Evolutionary conservation across 2,797 vertebrate species (phyloP), one percentile per base, ranked within the genome.

Genomic region (Emys orbicularis): DNA sequence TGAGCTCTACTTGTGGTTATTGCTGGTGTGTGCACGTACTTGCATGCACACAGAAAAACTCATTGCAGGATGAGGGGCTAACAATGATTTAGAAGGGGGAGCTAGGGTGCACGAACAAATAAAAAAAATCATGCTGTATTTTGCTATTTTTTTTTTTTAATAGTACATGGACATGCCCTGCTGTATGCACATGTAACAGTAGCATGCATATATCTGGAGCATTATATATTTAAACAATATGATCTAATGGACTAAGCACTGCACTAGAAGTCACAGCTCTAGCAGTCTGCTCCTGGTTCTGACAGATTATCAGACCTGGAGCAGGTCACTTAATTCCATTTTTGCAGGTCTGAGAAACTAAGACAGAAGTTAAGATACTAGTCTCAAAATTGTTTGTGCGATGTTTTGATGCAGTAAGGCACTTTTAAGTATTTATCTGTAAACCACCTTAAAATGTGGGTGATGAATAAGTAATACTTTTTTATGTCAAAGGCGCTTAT

Each of bases 201-300:
- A 72, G 19, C 21, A 37, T 37, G 18, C 37, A 37, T 23, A 23
- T 72, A 72, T 23, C 29, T 31, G 29, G 29, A 61, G 57, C 27
- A 57, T 57, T 57, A 57, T 57, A 57, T 57, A 57, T 27, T 57
- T 57, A 57, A 57, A 57, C 56, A 54, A 54, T 9, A 23, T 23
- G 53, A 61, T 61, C 59, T 61, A 34, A 29, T 37, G 68, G 19
- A 23, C 68, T 72, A 41, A 23, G 16, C 15, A 23, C 68, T 37
- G 68, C n/a, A 41, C 9, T 41, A 37, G 5, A 72, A 41, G 37
- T 34, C 68, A 72, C 0, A 0, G 34, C 10, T 54, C 59, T 77
- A 50, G 57, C 79, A 53, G 74, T 29, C 27, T 29, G 52, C 16
- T 5, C 18, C 44, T 90, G 83, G 44, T 84, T 82, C 57, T 65